A percentile compares a stretch with the other conserved stretches of the same genome.
phyloP scores from a whole-genome alignment of 2,797 vertebrate genomes.

The Gymnoscopelus microlampas region DNA sequence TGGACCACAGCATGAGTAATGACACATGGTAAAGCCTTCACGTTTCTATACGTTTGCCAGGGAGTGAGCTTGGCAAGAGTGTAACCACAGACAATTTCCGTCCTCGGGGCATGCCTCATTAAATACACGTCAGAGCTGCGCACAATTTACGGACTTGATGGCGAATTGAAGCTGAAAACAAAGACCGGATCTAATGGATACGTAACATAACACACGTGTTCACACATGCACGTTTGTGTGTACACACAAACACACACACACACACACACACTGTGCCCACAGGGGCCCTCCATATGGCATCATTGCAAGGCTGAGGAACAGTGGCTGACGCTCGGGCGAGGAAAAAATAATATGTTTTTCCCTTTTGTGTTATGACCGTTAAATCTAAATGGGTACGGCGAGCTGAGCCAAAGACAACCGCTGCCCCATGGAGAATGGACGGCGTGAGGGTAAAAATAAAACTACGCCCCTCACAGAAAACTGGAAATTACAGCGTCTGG shows the following conservation, averaged over 20 bases:
- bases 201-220: background rate
- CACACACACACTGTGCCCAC: slow-evolving; percentile 10
- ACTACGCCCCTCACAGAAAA: slow-evolving; percentile 69
- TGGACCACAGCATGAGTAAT: slow-evolving; percentile 29
- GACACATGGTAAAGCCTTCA: slow-evolving; percentile 57
- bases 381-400: slow-evolving; percentile 67
- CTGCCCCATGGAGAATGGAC: slow-evolving; percentile 66
- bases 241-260: background rate
- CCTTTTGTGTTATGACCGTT: slow-evolving; percentile 64
- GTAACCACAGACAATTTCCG: slow-evolving; percentile 63
- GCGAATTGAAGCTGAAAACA: slow-evolving; percentile 59
- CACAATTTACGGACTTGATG: slow-evolving; percentile 52
- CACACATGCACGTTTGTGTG: no score
- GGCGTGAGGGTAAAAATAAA: slow-evolving; percentile 70
- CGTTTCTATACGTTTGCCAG: slow-evolving; percentile 48
- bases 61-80: slow-evolving; percentile 52
- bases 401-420: slow-evolving; percentile 75
- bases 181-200: slow-evolving; percentile 32
- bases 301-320: slow-evolving; percentile 32
- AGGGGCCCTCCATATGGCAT: slow-evolving; percentile 20
- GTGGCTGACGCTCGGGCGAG: slow-evolving; percentile 36
- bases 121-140: slow-evolving; percentile 49
- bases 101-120: slow-evolving; percentile 53
- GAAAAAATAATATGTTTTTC: slow-evolving; percentile 55
- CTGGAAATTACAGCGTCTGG: slow-evolving; percentile 71